Evolutionary conservation across 2,113 vertebrate genomes (phyloP).

Genomic region (Origma solitaria): DNA sequence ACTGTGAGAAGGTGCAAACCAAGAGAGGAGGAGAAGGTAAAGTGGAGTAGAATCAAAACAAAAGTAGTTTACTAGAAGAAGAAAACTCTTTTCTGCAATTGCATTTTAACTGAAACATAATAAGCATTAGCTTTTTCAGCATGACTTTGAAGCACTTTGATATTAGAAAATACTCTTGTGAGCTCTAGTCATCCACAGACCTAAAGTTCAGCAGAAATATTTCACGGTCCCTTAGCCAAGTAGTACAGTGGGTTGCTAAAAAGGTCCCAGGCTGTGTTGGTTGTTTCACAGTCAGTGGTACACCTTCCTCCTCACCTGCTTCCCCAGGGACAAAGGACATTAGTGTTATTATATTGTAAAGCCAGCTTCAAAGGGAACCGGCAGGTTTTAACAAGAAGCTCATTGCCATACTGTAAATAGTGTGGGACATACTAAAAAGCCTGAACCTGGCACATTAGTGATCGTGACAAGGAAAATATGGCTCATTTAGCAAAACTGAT

Average conservation of each 20-base stretch:
- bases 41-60: background rate
- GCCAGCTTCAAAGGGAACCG: conserved; percentile 25
- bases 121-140: background rate
- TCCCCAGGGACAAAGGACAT: background rate
- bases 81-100: background rate
- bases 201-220: conserved; percentile 12
- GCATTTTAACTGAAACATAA: conserved; percentile 7
- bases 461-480: background rate
- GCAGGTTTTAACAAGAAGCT: conserved; percentile 29
- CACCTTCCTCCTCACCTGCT: conserved; percentile 5
- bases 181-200: background rate
- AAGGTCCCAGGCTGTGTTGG: background rate
- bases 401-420: conserved; percentile 25
- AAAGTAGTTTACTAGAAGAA: background rate
- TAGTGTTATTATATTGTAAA: background rate
- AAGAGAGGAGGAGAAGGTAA: background rate
- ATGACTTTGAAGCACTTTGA: background rate
- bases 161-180: background rate
- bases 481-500: conserved; percentile 33
- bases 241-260: background rate
- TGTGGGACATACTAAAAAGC: background rate
- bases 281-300: background rate
- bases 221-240: conserved; percentile 21
- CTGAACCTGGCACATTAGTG: background rate
- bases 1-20: background rate